Evolutionary conservation across 1,140 invertebrate species (phyloP), one percentile per base, ranked within the genome.

Genomic region (Nasonia longicornis): DNA sequence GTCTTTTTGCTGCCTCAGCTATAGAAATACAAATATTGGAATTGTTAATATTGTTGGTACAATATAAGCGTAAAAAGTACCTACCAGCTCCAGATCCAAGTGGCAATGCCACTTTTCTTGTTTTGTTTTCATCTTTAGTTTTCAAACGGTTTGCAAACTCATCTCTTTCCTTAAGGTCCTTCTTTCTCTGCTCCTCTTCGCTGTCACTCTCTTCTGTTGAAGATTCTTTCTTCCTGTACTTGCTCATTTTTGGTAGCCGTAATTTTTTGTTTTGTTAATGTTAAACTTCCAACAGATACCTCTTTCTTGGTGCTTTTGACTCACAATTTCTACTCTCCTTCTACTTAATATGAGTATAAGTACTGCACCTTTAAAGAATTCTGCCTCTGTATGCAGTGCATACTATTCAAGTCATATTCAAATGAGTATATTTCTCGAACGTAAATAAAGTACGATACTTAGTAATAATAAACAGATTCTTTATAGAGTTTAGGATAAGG

Each of bases 131-230:
- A 94, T 99, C 98, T 86, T 96, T 96, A 84, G 95, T 94, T 87
- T 95, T 96, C 0, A 99, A 91, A 83, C 98, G 92, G 84, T 94
- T 94, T 0, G 97, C 95, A 92, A 99, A 99, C 87, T 97, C 97
- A 92, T 99, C 98, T 87, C 98, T 92, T 90, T 98, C 97, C 88
- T 95, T 94, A 12, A 98, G 91, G 93, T 99, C 98, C 85, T 93
- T 92, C 48, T 93, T 89, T 71, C 96, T 92, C 80, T 93, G 92
- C 81, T 95, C 93, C 88, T 95, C 93, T 83, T 92, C 93, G 85
- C 93, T 94, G 84, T 94, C 94, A 26, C 92, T 93, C 35, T 92
- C 91, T 77, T 92, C 90, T 48, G 88, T 90, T 0, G 90, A 90
- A 11, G 88, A 87, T 82, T 92, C 90, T 83, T 92, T 90, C 66